These are phyloP conservation scores for Trematomus bernacchii DNA, from an alignment of 2,797 vertebrate genomes.

Conservation along the genomic window DNA sequence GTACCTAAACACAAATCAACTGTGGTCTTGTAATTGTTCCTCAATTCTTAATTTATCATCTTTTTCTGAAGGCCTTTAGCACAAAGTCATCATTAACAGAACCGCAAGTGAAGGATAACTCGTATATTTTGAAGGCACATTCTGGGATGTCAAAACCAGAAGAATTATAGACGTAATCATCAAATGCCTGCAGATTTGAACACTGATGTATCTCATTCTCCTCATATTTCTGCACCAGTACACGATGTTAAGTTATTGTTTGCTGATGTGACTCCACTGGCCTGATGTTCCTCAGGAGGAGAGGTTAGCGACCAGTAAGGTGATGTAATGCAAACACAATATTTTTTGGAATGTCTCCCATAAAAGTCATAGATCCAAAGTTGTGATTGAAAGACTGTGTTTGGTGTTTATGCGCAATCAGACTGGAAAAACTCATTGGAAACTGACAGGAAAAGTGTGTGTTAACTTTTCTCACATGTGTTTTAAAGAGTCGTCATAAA, in stretches of 20 bases:
- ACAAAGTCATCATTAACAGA: slow-evolving; percentile 34
- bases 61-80: slow-evolving; percentile 18
- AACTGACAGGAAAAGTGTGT: neutral
- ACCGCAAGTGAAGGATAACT: slow-evolving; percentile 8
- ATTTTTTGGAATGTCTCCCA: slow-evolving; percentile 9
- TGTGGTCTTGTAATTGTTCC: slow-evolving; percentile 8
- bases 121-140: slow-evolving; percentile 23
- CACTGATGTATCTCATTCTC: neutral
- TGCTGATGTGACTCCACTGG: neutral
- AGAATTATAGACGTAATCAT: slow-evolving; percentile 17
- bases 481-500: neutral
- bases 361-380: neutral
- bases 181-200: slow-evolving; percentile 16
- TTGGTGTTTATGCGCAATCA: neutral
- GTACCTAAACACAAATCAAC: neutral
- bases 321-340: slow-evolving; percentile 48
- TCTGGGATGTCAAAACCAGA: slow-evolving; percentile 19
- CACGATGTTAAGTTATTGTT: slow-evolving; percentile 10
- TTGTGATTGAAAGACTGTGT: too few species aligned
- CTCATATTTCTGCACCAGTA: slow-evolving; percentile 30
- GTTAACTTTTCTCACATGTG: neutral
- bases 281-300: slow-evolving; percentile 10
- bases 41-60: slow-evolving; percentile 39
- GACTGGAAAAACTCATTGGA: neutral
- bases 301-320: slow-evolving; percentile 15